Evolutionary conservation across 2,113 vertebrate species (phyloP).

Genomic region (Dendropsophus ebraccatus): DNA sequence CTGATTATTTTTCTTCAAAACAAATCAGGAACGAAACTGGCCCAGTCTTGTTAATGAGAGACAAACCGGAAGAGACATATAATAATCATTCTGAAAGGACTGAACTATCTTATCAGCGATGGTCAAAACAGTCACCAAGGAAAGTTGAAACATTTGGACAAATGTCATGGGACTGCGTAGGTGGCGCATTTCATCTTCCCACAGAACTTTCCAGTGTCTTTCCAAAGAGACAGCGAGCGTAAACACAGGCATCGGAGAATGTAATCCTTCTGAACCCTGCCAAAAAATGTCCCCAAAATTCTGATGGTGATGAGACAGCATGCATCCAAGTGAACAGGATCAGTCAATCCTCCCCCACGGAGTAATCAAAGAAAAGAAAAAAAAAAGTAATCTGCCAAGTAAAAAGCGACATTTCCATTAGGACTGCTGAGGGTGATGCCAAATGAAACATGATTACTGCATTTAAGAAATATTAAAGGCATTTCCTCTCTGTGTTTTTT

Average conservation of each 20-base stretch:
- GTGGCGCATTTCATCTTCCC: conserved; percentile 45
- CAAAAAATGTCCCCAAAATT: conserved; percentile 50
- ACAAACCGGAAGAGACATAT: not conserved
- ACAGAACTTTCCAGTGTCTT: conserved; percentile 34
- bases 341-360: conserved; percentile 19
- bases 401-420: conserved; percentile 62
- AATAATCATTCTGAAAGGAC: not conserved
- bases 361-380: conserved; percentile 49
- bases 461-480: conserved; percentile 68
- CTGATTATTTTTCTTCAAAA: not conserved
- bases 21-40: conserved; percentile 1
- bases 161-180: conserved; percentile 44
- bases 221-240: conserved; percentile 32
- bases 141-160: conserved; percentile 3
- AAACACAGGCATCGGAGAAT: conserved; percentile 6
- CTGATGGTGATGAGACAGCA: conserved; percentile 25
- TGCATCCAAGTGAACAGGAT: conserved; percentile 14
- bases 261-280: conserved; percentile 12
- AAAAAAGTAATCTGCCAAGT: conserved; percentile 56
- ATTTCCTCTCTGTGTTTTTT: conserved; percentile 68
- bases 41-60: not conserved
- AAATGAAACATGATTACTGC: conserved; percentile 68
- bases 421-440: conserved; percentile 61
- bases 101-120: conserved; percentile 1
- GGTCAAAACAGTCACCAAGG: conserved; percentile 1